Conservation (phyloP, 1,140 invertebrate genomes). For the Drosophila parvula region DNA sequence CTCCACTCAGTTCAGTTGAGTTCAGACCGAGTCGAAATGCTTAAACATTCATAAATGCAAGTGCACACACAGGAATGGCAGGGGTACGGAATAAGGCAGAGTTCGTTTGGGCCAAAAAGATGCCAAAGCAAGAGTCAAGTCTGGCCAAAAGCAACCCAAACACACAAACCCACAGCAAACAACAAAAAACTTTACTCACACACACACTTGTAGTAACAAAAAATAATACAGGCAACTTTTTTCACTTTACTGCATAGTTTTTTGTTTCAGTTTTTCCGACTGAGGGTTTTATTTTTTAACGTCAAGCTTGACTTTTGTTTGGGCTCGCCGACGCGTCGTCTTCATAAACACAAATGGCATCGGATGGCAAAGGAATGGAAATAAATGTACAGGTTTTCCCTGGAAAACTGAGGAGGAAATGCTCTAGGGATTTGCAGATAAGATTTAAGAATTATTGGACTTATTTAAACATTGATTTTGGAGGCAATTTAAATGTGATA, state of each 20-base stretch:
- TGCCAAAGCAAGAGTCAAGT: conserved; percentile 65
- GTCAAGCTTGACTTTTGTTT: conserved; percentile 29
- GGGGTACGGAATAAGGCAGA: not conserved
- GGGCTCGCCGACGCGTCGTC: conserved; percentile 44
- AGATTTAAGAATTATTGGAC: not conserved
- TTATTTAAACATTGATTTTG: not conserved
- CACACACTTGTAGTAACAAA: conserved; percentile 26
- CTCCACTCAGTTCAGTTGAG: conserved; percentile 45
- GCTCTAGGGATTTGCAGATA: not conserved
- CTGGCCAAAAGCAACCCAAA: conserved; percentile 65
- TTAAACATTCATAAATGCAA: conserved; percentile 81
- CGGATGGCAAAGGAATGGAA: conserved; percentile 36
- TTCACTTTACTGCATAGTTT: conserved; percentile 32
- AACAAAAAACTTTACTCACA: conserved; percentile 32
- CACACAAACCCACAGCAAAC: conserved; percentile 46
- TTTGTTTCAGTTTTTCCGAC: conserved; percentile 23
- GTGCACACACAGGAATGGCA: conserved; percentile 38
- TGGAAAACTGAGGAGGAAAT: conserved; percentile 19
- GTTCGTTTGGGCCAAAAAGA: conserved; percentile 63
- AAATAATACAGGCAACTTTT: conserved; percentile 21
- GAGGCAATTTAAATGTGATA: not conserved
- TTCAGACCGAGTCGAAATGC: conserved; percentile 52
- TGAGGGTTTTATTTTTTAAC: conserved; percentile 27
- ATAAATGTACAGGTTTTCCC: conserved; percentile 14
- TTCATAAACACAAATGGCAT: conserved; percentile 62